Evolutionary conservation across 92 coral and sea anemone genomes (phyloP).

Genomic region (Zoanthus sociatus): DNA sequence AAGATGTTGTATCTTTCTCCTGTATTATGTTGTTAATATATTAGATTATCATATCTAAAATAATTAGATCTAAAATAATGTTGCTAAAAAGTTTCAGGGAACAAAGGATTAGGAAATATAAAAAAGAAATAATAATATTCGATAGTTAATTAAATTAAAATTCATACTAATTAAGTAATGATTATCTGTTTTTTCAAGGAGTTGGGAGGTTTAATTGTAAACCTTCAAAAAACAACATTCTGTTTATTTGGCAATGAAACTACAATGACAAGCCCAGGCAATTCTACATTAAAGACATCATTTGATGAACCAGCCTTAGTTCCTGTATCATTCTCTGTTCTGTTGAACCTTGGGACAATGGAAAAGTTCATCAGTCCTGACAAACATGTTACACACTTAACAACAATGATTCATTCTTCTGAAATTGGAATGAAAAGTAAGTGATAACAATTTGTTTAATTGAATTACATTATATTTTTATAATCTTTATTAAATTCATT

Average conservation of each 20-base stretch:
- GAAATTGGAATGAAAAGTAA: slow-evolving; percentile 25
- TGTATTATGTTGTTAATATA: too few species aligned
- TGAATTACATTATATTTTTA: too few species aligned
- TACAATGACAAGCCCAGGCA: not conserved
- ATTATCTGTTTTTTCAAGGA: slow-evolving; percentile 17
- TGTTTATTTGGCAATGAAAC: slow-evolving; percentile 36
- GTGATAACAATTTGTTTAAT: not conserved
- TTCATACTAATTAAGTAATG: not conserved
- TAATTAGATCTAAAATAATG: too few species aligned
- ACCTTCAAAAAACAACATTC: slow-evolving; percentile 24
- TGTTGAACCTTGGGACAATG: not conserved
- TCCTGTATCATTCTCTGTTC: slow-evolving; percentile 15
- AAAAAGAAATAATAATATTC: too few species aligned
- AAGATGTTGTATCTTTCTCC: too few species aligned
- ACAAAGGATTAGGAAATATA: too few species aligned
- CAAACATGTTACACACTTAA: slow-evolving; percentile 20
- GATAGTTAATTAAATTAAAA: not conserved
- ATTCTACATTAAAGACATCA: not conserved
- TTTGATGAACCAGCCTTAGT: not conserved
- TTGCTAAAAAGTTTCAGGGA: too few species aligned
- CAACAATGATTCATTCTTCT: slow-evolving; percentile 23
- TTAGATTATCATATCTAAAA: too few species aligned
- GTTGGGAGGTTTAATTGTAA: slow-evolving; percentile 16
- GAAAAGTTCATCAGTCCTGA: not conserved
- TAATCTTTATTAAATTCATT: too few species aligned